phyloP scores from a whole-genome alignment of 2,797 vertebrate genomes.

The Falco concolor region DNA sequence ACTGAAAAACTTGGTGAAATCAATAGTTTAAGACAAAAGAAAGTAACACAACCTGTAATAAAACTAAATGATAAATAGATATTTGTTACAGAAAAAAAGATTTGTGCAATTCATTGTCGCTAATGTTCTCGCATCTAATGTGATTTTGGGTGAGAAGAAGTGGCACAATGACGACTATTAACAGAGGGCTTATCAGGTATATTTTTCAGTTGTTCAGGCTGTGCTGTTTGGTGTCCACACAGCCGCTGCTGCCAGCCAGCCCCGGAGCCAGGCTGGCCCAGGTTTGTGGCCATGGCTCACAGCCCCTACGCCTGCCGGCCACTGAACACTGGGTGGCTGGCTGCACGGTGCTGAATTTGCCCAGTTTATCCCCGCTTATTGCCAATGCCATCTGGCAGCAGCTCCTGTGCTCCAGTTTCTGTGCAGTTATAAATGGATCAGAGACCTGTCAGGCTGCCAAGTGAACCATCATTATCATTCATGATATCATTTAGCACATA shows the following conservation, averaged over 20 bases:
- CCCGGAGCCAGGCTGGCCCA: not conserved
- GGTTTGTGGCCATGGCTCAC: not conserved
- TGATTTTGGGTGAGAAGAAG: not conserved
- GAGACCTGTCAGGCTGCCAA: conserved; percentile 17
- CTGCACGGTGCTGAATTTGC: not conserved
- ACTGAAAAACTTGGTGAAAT: not conserved
- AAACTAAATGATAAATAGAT: not conserved
- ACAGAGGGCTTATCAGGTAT: not conserved
- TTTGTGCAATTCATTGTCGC: not conserved
- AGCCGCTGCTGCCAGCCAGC: not conserved
- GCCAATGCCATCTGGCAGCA: not conserved
- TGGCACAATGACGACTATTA: not conserved
- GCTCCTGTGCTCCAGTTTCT: not conserved
- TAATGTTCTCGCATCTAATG: not conserved
- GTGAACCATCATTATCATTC: conserved; percentile 15
- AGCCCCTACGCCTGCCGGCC: not conserved
- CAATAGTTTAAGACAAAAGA: not conserved
- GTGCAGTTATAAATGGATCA: not conserved
- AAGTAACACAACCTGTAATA: not conserved
- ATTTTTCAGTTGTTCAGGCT: not conserved
- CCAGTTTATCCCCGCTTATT: not conserved
- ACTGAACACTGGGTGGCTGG: not conserved
- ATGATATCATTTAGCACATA: not conserved
- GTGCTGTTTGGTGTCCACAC: accelerated
- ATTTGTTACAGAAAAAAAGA: not conserved